Conservation (phyloP, 2,888 invertebrate genomes). For the Drosophila yooni region DNA sequence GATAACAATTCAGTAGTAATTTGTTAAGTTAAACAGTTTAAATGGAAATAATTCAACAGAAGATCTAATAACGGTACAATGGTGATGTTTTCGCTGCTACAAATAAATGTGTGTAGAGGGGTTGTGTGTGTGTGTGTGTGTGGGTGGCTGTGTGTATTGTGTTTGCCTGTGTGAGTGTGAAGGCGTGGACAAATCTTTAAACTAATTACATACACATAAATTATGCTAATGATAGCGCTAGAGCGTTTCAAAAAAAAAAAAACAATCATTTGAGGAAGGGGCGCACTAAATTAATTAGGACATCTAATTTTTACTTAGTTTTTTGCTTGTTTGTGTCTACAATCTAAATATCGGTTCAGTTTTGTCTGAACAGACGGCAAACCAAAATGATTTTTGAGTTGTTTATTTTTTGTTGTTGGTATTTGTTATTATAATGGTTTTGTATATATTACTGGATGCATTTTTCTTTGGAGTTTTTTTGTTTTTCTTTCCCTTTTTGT, state of each 20-base stretch:
- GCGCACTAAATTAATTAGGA: conserved; percentile 42
- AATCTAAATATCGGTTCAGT: conserved; percentile 39
- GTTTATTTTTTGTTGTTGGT: conserved; percentile 1
- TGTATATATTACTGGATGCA: conserved; percentile 72
- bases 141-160: not conserved
- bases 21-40: conserved; percentile 6
- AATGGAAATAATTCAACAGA: conserved; percentile 18
- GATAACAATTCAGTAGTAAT: conserved; percentile 39
- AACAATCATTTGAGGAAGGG: conserved; percentile 7
- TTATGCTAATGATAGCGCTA: conserved; percentile 66
- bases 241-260: conserved; percentile 16
- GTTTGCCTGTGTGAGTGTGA: not conserved
- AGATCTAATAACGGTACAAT: conserved; percentile 34
- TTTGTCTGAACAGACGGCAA: conserved; percentile 25
- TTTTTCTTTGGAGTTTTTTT: conserved; percentile 73
- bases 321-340: conserved; percentile 24
- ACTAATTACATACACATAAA: conserved; percentile 70
- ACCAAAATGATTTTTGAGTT: conserved; percentile 23
- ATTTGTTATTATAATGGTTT: conserved; percentile 40
- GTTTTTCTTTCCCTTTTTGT: not conserved
- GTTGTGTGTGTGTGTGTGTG: not conserved
- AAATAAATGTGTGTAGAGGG: conserved; percentile 1
- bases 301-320: conserved; percentile 30
- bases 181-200: conserved; percentile 41
- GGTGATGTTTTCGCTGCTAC: conserved; percentile 34